These are phyloP conservation scores for Agonopterix arenella DNA, from an alignment of 2,888 invertebrate species.

Conservation along the genomic window DNA sequence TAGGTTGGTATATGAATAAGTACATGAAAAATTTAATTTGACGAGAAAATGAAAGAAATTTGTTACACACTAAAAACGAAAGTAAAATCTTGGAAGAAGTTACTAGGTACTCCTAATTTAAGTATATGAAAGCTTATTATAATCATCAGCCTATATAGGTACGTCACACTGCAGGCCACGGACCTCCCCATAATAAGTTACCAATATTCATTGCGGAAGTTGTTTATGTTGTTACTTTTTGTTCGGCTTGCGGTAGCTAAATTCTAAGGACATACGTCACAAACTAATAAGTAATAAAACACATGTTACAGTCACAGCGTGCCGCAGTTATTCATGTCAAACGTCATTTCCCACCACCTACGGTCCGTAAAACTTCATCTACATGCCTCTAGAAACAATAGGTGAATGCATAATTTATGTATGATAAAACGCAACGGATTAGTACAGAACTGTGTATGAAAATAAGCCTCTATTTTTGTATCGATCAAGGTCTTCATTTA, in stretches of 20 bases:
- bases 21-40: too few relatives aligned
- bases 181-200: too few relatives aligned
- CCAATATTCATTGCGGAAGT: too few relatives aligned
- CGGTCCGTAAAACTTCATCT: slow-evolving; percentile 25
- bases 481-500: slow-evolving; percentile 10
- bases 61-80: too few relatives aligned
- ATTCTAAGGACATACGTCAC: slow-evolving; percentile 1
- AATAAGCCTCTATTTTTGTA: slow-evolving; percentile 6
- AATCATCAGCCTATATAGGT: too few relatives aligned
- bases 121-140: too few relatives aligned
- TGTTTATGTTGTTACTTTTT: too few relatives aligned
- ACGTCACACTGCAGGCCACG: too few relatives aligned
- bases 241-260: neutral
- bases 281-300: neutral
- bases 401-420: slow-evolving; percentile 25
- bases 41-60: too few relatives aligned
- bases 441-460: slow-evolving; percentile 10
- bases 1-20: too few relatives aligned
- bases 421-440: slow-evolving; percentile 19
- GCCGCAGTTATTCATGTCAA: slow-evolving; percentile 13
- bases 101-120: too few relatives aligned
- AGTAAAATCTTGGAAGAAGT: too few relatives aligned
- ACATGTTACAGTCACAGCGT: neutral
- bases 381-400: slow-evolving; percentile 27
- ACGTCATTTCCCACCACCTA: slow-evolving; percentile 20